Evolutionary conservation across 2,797 vertebrate genomes (phyloP), one percentile per base, ranked within the genome.

Genomic region (Vireo griseus): DNA sequence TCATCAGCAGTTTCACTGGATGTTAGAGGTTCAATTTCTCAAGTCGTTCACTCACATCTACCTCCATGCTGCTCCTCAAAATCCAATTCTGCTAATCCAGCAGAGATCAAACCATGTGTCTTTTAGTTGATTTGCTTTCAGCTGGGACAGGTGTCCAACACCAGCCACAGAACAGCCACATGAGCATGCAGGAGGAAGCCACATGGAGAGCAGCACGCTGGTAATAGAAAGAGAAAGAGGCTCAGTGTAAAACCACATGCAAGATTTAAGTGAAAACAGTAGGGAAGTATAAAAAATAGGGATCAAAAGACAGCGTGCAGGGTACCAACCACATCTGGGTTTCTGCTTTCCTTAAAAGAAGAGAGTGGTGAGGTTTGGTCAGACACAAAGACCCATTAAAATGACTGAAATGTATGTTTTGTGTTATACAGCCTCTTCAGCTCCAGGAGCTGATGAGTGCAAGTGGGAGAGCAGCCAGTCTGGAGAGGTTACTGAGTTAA

Each of bases 231-330:
- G 4, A 33, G 33, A 69, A 80, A 57, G 4, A 28, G n/a, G 50
- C n/a, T 87, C 66, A 42, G 19, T 15, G 31, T 72, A 66, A 93
- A 95, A 84, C 66, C 77, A 58, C 45, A 39, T 16, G n/a, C 2
- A 20, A 84, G 39, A 71, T 72, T 91, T 42, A 78, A 91, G 58
- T 69, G 71, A 85, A 94, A 91, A 68, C 21, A 75, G 63, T 26
- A 16, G 16, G 42, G 40, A 78, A 79, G 29, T 22, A 12, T 51
- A 59, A 90, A 86, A 86, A 77, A 48, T 9, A 63, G 68, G 21
- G 21, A 51, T 86, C 67, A 80, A 86, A 84, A 82, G 18, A 40
- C 59, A 79, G 24, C 0, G 0, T 52, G 24, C 33, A 80, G 42
- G 47, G 33, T 31, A 55, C 35, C 1, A 13, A 57, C 51, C 59